These are phyloP conservation scores for Machimus rusticus DNA, from an alignment of 2,888 invertebrate species.

Conservation along the genomic window DNA sequence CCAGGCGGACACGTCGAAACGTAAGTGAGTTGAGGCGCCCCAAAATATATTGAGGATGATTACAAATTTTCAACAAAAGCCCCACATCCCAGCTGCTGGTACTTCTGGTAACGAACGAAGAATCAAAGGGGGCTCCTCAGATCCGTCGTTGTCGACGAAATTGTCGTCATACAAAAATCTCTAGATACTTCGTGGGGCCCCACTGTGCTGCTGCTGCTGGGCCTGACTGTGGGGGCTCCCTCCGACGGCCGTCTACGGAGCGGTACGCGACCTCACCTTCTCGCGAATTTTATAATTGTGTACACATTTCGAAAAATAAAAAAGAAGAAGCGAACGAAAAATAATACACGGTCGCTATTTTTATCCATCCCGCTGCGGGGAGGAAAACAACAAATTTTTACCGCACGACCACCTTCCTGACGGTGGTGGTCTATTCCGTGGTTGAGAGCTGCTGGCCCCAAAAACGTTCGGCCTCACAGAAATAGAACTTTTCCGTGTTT, in stretches of 20 bases:
- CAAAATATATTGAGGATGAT: not conserved
- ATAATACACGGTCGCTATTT: conserved; percentile 1
- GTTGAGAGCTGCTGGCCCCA: not conserved
- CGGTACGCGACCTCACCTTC: not conserved
- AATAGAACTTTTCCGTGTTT: conserved; percentile 21
- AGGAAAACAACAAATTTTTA: not conserved
- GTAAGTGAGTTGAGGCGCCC: not conserved
- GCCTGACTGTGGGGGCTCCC: not conserved
- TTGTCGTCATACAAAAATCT: not conserved
- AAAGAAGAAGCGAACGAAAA: not conserved
- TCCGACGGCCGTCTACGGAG: not conserved
- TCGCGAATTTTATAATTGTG: not conserved
- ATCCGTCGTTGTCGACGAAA: not conserved
- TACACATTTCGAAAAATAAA: not conserved
- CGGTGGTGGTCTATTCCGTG: not conserved
- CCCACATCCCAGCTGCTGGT: not conserved
- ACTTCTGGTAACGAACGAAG: not conserved
- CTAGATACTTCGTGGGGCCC: not conserved
- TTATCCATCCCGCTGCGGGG: not conserved
- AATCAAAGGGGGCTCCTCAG: not conserved
- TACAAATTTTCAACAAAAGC: not conserved
- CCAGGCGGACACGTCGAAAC: not conserved
- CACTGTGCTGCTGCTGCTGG: not conserved
- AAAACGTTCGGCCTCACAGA: not conserved
- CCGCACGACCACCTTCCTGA: not conserved